phyloP scores from a whole-genome alignment of 2,113 vertebrate species.

The Oceanites oceanicus region DNA sequence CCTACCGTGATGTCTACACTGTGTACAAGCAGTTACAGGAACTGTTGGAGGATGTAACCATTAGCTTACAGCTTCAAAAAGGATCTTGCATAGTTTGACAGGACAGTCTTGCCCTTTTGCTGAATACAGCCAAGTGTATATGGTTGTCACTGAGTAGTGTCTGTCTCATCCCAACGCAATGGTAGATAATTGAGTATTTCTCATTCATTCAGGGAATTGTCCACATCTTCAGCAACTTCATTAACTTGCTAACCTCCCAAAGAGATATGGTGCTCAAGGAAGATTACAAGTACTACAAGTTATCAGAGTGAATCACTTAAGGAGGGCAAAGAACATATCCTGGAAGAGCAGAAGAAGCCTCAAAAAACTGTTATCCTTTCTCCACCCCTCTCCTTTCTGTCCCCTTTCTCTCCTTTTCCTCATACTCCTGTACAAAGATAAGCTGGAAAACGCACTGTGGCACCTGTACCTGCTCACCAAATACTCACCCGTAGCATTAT shows the following conservation, averaged over 20 bases:
- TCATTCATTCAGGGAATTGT: neutral
- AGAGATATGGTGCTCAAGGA: neutral
- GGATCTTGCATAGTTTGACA: neutral
- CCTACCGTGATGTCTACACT: neutral
- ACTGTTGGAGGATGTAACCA: neutral
- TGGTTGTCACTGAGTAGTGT: neutral
- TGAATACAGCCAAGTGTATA: neutral
- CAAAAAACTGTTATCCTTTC: neutral
- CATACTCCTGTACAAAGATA: neutral
- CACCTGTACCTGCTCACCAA: neutral
- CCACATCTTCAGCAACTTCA: neutral
- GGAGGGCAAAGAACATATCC: neutral
- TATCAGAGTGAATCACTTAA: neutral
- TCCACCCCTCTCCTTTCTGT: neutral
- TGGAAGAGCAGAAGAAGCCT: neutral
- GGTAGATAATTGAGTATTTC: neutral
- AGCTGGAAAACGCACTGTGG: neutral
- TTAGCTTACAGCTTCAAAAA: neutral
- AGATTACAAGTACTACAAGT: neutral
- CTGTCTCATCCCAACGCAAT: rapidly evolving
- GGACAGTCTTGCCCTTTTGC: neutral
- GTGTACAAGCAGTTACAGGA: neutral
- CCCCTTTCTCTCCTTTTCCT: neutral
- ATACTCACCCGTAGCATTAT: neutral
- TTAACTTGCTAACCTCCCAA: neutral